A percentile compares a stretch with the other conserved stretches of the same genome.
These are phyloP conservation scores for Microplitis manilae DNA, from an alignment of 2,888 invertebrate species.

Conservation along the genomic window DNA sequence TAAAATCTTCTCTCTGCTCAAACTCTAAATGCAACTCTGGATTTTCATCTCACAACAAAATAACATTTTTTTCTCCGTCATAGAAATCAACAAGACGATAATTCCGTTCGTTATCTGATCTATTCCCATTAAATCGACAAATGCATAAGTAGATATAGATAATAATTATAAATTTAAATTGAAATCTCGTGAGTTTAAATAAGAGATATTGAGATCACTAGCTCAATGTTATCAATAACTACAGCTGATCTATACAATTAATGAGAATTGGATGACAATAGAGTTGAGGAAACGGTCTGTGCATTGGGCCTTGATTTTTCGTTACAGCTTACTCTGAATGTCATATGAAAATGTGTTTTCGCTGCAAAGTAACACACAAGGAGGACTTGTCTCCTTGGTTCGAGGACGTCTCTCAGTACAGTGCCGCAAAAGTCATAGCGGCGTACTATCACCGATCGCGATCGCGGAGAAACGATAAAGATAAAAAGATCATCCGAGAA, in stretches of 20 bases:
- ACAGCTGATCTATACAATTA: background rate
- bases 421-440: background rate
- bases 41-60: too few species aligned
- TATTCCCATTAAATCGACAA: too few species aligned
- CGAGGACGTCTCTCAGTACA: background rate
- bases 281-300: background rate
- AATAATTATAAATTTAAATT: slow-evolving; percentile 4
- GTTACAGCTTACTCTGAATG: background rate
- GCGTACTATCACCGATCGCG: background rate
- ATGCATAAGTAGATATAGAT: background rate
- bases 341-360: background rate
- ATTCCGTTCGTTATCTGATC: background rate
- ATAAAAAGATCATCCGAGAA: slow-evolving; percentile 17
- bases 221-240: slow-evolving; percentile 10
- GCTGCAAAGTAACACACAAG: background rate
- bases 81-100: background rate
- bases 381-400: background rate
- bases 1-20: background rate
- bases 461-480: background rate
- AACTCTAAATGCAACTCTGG: too few species aligned
- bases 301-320: background rate
- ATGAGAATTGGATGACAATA: background rate
- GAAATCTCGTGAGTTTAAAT: background rate
- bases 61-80: background rate
- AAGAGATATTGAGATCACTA: background rate